Evolutionary conservation across 2,797 vertebrate genomes (phyloP), one percentile per base, ranked within the genome.

Genomic region (Limosa lapponica): DNA sequence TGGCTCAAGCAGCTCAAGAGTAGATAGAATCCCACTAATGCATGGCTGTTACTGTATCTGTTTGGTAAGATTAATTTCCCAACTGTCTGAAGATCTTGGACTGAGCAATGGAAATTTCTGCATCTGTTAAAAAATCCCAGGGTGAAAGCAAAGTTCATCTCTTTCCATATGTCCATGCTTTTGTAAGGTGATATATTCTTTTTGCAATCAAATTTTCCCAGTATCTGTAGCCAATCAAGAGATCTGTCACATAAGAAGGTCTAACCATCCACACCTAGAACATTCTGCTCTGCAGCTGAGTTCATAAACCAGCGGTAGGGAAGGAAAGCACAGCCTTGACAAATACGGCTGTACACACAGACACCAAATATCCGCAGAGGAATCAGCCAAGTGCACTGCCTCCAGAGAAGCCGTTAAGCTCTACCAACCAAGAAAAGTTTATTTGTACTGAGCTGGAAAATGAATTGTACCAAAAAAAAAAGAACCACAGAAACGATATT

Each of bases 251-350:
- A 16, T 30, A 73, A 66, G 24, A 55, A 75, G 34, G 65, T 86
- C 75, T 82, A 90, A 75, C 46, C 69, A 82, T 28, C n/a, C 70
- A 75, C 64, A 90, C 51, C 80, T 82, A 73, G 80, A 93, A 67
- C 5, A 57, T 13, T 66, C 85, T 90, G 55, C 85, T 89, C 91
- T 86, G 91, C 77, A 95, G 87, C 82, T 65, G n/a, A 91, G 46
- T 12, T 91, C 82, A 71, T n/a, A 78, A 95, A 83, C 73, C 73
- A 94, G 77, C 32, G 30, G 64, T 6, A 86, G 67, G 67, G 2
- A 90, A 93, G 81, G 75, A 91, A 96, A 87, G 79, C 61, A 74
- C 34, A 91, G 87, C 67, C 78, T 80, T 52, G 71, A 88, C 82
- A 82, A 95, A 87, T 17, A 59, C 36, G 73, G 91, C 85, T 88